These are phyloP conservation scores for Rhinatrema bivittatum DNA, from an alignment of 2,797 vertebrate species.

Conservation along the genomic window DNA sequence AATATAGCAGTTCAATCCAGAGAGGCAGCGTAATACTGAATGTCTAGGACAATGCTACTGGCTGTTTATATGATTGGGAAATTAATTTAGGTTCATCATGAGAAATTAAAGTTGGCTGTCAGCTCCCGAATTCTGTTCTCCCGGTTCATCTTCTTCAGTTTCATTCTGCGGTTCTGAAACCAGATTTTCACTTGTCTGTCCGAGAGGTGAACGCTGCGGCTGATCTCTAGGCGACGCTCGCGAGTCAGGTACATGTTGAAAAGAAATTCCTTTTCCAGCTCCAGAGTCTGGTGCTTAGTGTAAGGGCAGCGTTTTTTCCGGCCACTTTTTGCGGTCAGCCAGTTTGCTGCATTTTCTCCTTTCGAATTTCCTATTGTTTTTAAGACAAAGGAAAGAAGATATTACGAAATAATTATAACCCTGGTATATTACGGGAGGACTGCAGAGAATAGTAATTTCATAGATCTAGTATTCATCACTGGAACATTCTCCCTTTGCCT, in stretches of 20 bases:
- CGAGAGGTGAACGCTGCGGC: slow-evolving; percentile 92
- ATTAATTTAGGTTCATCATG: slow-evolving; percentile 70
- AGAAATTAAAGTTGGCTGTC: slow-evolving; percentile 93
- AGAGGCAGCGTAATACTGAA: slow-evolving; percentile 45
- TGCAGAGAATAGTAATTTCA: too few relatives aligned
- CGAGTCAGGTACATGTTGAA: slow-evolving; percentile 99
- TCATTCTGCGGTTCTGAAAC: slow-evolving; percentile 99
- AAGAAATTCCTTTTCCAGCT: slow-evolving; percentile 97
- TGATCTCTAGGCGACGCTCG: slow-evolving; percentile 97
- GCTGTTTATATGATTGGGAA: slow-evolving; percentile 35
- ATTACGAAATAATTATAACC: slow-evolving; percentile 34
- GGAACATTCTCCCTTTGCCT: too few relatives aligned
- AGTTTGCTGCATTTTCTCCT: slow-evolving; percentile 82
- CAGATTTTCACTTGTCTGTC: slow-evolving; percentile 99
- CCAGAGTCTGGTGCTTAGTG: slow-evolving; percentile 95
- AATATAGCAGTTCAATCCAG: slow-evolving; percentile 42
- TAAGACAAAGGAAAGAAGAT: slow-evolving; percentile 39
- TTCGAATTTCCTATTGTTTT: slow-evolving; percentile 74
- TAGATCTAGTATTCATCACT: too few relatives aligned
- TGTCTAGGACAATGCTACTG: slow-evolving; percentile 45
- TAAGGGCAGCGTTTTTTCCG: slow-evolving; percentile 96
- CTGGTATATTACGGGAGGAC: too few relatives aligned
- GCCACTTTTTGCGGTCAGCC: slow-evolving; percentile 94
- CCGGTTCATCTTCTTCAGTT: slow-evolving; percentile 99
- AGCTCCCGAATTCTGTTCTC: slow-evolving; percentile 95